phyloP scores from a whole-genome alignment of 2,797 vertebrate genomes.

The Sternarchorhynchus goeldii region DNA sequence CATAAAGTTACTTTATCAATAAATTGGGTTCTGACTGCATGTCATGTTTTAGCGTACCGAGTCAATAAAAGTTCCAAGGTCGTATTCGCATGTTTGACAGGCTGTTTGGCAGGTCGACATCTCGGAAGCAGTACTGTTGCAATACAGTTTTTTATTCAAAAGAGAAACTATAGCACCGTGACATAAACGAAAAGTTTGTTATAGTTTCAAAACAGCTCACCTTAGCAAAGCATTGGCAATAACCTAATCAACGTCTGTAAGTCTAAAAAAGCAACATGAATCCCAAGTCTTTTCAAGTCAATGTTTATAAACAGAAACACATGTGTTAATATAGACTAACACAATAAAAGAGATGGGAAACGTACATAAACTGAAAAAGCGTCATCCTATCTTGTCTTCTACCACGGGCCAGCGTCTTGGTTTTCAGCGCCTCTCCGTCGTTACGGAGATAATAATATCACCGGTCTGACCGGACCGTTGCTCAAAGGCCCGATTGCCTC shows the following conservation, averaged over 20 bases:
- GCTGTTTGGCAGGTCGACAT: neutral
- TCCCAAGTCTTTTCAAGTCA: no score
- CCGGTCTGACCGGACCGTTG: slow-evolving; percentile 26
- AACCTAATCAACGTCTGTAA: no score
- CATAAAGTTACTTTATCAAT: slow-evolving; percentile 26
- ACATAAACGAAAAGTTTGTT: no score
- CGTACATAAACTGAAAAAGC: slow-evolving; percentile 27
- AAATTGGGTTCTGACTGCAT: slow-evolving; percentile 16
- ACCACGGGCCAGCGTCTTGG: slow-evolving; percentile 32
- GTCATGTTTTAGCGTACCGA: neutral
- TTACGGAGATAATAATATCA: slow-evolving; percentile 35
- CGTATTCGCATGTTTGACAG: slow-evolving; percentile 1
- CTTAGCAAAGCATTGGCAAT: no score
- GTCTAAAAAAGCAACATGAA: no score
- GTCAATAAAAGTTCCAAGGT: slow-evolving; percentile 22
- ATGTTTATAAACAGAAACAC: no score
- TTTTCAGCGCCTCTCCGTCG: slow-evolving; percentile 21
- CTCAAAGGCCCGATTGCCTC: slow-evolving; percentile 30
- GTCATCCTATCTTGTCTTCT: slow-evolving; percentile 1
- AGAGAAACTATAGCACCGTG: no score
- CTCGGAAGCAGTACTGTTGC: neutral
- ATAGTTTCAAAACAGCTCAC: no score
- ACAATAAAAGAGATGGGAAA: slow-evolving; percentile 11
- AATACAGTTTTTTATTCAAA: no score
- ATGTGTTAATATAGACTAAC: slow-evolving; percentile 15